Evolutionary conservation across 37 sponge, comb jelly and placozoan genomes (phyloP), one percentile per base, ranked within the genome.

Genomic region (Aplysina aerophoba): DNA sequence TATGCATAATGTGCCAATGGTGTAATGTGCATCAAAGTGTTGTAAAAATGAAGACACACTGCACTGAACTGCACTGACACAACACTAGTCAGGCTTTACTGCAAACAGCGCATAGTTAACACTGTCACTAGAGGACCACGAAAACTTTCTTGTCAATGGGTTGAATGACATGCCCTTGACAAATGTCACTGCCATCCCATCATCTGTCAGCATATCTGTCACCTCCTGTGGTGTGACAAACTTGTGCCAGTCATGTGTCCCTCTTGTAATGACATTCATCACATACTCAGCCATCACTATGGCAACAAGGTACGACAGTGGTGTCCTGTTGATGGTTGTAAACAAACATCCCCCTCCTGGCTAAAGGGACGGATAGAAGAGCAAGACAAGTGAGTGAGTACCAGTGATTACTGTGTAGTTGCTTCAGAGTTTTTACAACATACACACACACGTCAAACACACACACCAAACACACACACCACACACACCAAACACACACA

Each of bases 221-320:
- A 91, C 77, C 34, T 91, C 88, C 54, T 63, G 67, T 16, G 92
- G 92, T 37, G 92, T 57, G 17, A 87, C 50, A 59, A 91, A 91
- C 83, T 81, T 87, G 40, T 84, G 37, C 92, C 92, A 91, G 11
- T 89, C 66, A 71, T 91, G 92, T 21, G 86, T 88, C 17, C 92
- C 92, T n/a, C 68, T 55, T 61, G 92, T 88, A 13, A 88, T 21
- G 8, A 80, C 21, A 19, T 72, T 41, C 31, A 85, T 73, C 13
- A 88, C 62, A 44, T 91, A 87, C 30, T 91, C 92, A n/a, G 88
- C 92, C 63, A 50, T 65, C 33, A 85, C 61, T 65, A 87, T 91
- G 64, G 83, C 88, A 55, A 85, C 35, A 38, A 83, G 37, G 35
- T 79, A 83, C 8, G 92, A 87, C 33, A 79, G 75, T 15, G 56